These are phyloP conservation scores for Chaenodraco wilsoni DNA, from an alignment of 2,797 vertebrate genomes.

Conservation along the genomic window DNA sequence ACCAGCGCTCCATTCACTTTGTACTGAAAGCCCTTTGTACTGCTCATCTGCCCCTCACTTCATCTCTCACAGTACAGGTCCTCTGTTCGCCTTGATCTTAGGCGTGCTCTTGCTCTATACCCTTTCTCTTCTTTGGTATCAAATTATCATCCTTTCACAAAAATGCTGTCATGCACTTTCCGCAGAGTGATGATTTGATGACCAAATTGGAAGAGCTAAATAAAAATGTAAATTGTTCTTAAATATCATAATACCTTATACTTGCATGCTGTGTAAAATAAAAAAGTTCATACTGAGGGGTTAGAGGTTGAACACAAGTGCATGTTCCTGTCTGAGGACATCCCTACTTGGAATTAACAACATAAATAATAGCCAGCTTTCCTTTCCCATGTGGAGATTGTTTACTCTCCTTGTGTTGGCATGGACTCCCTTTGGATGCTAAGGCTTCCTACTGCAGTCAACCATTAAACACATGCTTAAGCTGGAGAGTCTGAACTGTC, in stretches of 20 bases:
- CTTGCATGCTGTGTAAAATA: neutral
- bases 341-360: neutral
- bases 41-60: constrained; percentile 30
- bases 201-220: neutral
- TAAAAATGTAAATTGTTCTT: neutral
- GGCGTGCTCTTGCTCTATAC: neutral
- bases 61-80: constrained; percentile 25
- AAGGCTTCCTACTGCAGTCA: no score
- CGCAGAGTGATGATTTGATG: neutral
- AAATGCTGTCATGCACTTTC: neutral
- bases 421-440: no score
- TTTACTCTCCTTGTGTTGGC: no score
- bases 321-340: neutral
- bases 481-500: no score
- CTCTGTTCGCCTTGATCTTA: constrained; percentile 27
- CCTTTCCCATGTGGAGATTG: no score
- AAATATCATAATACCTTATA: neutral
- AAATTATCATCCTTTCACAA: neutral
- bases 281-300: neutral
- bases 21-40: constrained; percentile 44
- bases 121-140: neutral
- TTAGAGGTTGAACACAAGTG: neutral
- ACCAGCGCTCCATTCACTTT: constrained; percentile 47
- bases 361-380: no score
- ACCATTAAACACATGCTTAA: no score